Conservation (phyloP, 1,140 invertebrate species). For the Trypoxylus dichotomus region DNA sequence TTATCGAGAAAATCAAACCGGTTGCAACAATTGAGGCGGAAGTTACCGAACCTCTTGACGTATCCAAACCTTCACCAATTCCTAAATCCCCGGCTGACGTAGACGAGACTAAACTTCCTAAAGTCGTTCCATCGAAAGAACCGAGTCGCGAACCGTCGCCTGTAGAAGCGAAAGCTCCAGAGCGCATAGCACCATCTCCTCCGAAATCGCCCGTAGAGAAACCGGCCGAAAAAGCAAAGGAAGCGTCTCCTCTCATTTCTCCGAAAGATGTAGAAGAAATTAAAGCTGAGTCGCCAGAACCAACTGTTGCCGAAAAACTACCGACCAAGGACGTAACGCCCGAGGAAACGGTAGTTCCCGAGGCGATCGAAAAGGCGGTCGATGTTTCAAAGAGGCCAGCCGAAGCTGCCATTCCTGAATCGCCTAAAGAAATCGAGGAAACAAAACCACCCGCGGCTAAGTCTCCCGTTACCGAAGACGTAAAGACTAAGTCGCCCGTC, state of each 20-base stretch:
- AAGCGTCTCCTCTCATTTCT: neutral
- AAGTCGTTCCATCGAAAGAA: neutral
- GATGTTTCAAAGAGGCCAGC: neutral
- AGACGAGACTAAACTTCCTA: neutral
- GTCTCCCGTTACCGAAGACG: neutral
- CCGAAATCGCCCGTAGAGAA: neutral
- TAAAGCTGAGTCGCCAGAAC: neutral
- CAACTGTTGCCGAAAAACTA: neutral
- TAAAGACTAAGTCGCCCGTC: neutral
- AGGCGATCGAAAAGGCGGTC: neutral
- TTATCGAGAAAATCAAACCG: neutral
- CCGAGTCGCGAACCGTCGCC: neutral
- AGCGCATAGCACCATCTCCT: neutral
- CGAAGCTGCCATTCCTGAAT: neutral
- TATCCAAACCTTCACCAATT: neutral
- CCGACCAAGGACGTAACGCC: neutral
- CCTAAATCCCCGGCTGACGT: neutral
- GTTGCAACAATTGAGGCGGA: neutral
- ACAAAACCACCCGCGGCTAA: neutral
- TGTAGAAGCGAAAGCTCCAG: neutral
- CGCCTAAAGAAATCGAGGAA: neutral
- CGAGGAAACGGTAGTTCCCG: neutral
- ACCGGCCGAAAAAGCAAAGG: neutral
- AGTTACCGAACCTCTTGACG: neutral
- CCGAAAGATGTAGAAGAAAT: neutral